Base-by-base conservation (phyloP, 2,888 invertebrate genomes). In the Epistrophella euchroma region DNA sequence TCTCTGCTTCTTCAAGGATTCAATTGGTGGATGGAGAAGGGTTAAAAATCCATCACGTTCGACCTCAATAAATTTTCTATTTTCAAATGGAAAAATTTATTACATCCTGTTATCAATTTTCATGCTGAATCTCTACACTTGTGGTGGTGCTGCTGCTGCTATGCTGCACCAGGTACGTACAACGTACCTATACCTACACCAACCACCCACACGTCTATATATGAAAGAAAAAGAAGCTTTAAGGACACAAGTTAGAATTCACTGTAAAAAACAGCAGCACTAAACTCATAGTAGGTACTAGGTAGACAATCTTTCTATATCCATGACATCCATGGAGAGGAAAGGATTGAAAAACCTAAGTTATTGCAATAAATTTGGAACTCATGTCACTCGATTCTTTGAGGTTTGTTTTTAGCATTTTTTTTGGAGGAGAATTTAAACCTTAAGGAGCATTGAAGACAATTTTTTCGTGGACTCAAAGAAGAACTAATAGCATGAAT, bases 101-200 rank as follows among this genome's bases (percentile, higher is more conserved):
- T 85, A 73, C 81, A 56, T 76, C 62, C 85, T 81, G 85, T 85
- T 85, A 85, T 85, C 85, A 85, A 81, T 85, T 85, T 85, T 81
- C 85, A 68, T 76, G 68, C 13, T 77, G 72, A 81, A 85, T 73
- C 80, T 17, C 37, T 52, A 70, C 47, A 11, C 0, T 17, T 45
- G 35, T 28, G 52, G 15, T 37, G 17, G 1, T 11, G 47, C 4
- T 83, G 15, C 2, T 11, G 47, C 9, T 83, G 72, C 82, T 11
- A 1, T 11, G 47, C 9, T 83, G 72, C 82, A 73, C 40, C 73
- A 83, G 68, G 73, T 56, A 82, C 6, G 2, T 3, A 28, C n/a
- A 4, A 4, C 19, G 2, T 32, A 22, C 25, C n/a, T n/a, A n/a
- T n/a, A n/a, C n/a, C n/a, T n/a, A n/a, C n/a, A n/a, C n/a, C n/a